Base-by-base conservation (phyloP, 2,113 vertebrate genomes). In the Menidia beryllina region DNA sequence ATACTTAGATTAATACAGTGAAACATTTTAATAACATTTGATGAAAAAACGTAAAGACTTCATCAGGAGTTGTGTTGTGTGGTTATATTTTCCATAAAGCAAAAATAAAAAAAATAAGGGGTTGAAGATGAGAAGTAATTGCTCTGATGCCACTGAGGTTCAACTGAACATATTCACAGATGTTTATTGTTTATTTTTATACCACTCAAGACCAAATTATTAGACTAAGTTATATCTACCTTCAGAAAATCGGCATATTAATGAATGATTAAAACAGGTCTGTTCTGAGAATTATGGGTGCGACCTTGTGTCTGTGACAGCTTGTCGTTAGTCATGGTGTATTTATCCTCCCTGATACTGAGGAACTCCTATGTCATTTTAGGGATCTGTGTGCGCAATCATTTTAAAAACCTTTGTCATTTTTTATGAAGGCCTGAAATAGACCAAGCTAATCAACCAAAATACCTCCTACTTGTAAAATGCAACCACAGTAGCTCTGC, bases 381-480 rank as follows among this genome's bases (percentile, higher is more conserved):
- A n/a, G n/a, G n/a, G n/a, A n/a, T n/a, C n/a, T n/a, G n/a, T n/a
- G n/a, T n/a, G n/a, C n/a, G n/a, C n/a, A n/a, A n/a, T n/a, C n/a
- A n/a, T n/a, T n/a, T n/a, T n/a, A n/a, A n/a, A n/a, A n/a, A n/a
- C n/a, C n/a, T n/a, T n/a, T n/a, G n/a, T n/a, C n/a, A n/a, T n/a
- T n/a, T n/a, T n/a, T n/a, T n/a, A n/a, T n/a, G n/a, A n/a, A n/a
- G 50, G 69, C 54, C 30, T 25, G 23, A 66, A 75, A 80, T 62
- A 72, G 69, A 69, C 34, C 9, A 38, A 77, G 49, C n/a, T 36
- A 25, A 41, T 72, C 69, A n/a, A n/a, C n/a, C n/a, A n/a, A n/a
- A n/a, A n/a, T n/a, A n/a, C n/a, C n/a, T n/a, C n/a, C n/a, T n/a
- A n/a, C n/a, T n/a, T n/a, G n/a, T n/a, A n/a, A n/a, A n/a, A n/a